A percentile compares a stretch with the other conserved stretches of the same genome.
These are phyloP conservation scores for Leucophenga varia DNA, from an alignment of 1,140 invertebrate genomes.

Conservation along the genomic window DNA sequence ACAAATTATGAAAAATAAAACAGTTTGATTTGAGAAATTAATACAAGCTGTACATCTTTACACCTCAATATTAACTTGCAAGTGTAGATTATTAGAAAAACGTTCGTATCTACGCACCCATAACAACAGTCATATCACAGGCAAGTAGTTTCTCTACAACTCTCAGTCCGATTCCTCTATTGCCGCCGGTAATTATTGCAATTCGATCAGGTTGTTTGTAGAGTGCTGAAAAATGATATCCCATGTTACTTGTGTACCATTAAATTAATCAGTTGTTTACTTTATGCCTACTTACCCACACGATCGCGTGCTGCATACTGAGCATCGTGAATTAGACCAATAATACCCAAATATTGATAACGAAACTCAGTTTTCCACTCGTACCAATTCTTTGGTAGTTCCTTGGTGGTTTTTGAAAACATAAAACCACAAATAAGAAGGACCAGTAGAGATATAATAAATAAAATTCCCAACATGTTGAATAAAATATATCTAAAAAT, in stretches of 20 bases:
- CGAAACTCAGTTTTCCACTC: constrained; percentile 59
- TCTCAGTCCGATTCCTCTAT: constrained; percentile 81
- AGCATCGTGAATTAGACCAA: constrained; percentile 60
- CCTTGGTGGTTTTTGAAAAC: constrained; percentile 50
- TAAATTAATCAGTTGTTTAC: constrained; percentile 5
- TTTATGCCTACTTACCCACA: constrained; percentile 57
- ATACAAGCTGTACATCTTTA: constrained; percentile 3
- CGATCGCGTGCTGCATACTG: constrained; percentile 58
- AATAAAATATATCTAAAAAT: background rate
- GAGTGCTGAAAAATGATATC: constrained; percentile 57
- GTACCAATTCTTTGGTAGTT: constrained; percentile 48
- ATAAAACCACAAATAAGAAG: constrained; percentile 35
- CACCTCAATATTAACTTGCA: no score
- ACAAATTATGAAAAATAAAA: no score
- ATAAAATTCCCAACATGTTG: constrained; percentile 17
- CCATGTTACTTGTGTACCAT: constrained; percentile 11
- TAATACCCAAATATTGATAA: constrained; percentile 60
- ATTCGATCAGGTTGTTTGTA: constrained; percentile 64
- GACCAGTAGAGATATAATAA: constrained; percentile 22
- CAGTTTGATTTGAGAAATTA: no score
- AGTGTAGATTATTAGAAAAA: no score
- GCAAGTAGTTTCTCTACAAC: constrained; percentile 76
- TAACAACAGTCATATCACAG: constrained; percentile 80
- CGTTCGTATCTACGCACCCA: constrained; percentile 71
- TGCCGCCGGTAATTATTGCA: constrained; percentile 86